Percentiles rank a stretch among this genome's conserved stretches.
Conservation (phyloP, 1,140 invertebrate species). For the Bombus consobrinus region DNA sequence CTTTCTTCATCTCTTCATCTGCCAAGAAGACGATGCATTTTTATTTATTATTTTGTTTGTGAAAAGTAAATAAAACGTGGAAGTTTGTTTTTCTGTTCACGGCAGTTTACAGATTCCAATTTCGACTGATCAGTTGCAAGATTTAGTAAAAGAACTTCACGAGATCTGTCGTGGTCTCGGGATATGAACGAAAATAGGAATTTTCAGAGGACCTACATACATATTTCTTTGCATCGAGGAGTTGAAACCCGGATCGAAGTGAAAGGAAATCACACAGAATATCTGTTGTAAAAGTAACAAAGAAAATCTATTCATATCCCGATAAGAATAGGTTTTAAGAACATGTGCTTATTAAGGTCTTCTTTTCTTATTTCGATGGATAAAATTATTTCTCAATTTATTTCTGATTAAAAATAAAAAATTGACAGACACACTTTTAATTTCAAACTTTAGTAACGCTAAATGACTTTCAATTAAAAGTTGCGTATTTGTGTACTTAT, state of each 20-base stretch:
- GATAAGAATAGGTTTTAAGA: slow-evolving; percentile 23
- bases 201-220: slow-evolving; percentile 16
- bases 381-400: background rate
- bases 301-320: slow-evolving; percentile 8
- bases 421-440: no score
- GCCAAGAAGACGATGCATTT: no score
- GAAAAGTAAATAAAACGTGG: background rate
- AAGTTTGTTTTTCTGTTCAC: background rate
- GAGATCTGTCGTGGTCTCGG: background rate
- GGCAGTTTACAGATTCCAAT: background rate
- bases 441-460: no score
- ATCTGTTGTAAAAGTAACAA: slow-evolving; percentile 25
- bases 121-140: background rate
- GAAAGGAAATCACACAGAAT: slow-evolving; percentile 20
- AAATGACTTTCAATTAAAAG: no score
- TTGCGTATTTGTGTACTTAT: no score
- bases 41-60: no score
- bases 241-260: background rate
- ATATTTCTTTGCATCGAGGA: background rate
- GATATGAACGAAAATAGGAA: background rate
- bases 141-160: background rate
- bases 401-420: background rate
- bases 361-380: background rate
- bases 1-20: no score
- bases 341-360: slow-evolving; percentile 5